Evolutionary conservation across 2,888 invertebrate genomes (phyloP).

Genomic region (Polydesmus complanatus): DNA sequence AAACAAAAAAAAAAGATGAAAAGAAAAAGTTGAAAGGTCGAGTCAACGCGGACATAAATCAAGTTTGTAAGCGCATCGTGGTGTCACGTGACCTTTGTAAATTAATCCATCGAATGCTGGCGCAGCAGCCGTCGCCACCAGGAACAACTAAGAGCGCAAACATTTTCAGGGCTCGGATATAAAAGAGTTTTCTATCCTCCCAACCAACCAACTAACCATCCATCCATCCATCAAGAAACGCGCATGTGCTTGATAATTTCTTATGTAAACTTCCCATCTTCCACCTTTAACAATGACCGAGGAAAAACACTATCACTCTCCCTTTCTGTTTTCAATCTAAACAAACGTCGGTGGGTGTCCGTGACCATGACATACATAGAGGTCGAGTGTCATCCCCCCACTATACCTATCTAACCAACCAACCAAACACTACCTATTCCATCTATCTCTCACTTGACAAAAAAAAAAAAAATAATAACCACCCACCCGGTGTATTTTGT

Average conservation of each 20-base stretch:
- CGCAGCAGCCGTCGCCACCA: background rate
- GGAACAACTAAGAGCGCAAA: background rate
- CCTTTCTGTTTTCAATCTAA: background rate
- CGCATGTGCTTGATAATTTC: background rate
- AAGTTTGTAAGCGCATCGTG: background rate
- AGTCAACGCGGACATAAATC: background rate
- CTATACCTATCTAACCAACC: no score
- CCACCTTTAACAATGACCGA: background rate
- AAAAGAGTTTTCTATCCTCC: no score
- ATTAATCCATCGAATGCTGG: background rate
- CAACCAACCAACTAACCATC: no score
- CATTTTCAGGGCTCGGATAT: no score
- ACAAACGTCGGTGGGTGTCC: background rate
- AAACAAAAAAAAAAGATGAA: no score
- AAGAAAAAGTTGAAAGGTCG: background rate
- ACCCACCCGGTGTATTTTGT: background rate
- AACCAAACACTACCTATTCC: no score
- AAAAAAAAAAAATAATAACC: no score
- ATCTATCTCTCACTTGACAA: no score
- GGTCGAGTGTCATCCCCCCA: background rate
- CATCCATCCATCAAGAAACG: no score
- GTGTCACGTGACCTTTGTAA: background rate
- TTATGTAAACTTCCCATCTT: background rate
- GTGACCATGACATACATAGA: background rate
- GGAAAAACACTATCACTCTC: background rate